A percentile compares a stretch with the other conserved stretches of the same genome.
Conservation (phyloP, 2,888 invertebrate genomes). For the Augochlorella aurata region DNA sequence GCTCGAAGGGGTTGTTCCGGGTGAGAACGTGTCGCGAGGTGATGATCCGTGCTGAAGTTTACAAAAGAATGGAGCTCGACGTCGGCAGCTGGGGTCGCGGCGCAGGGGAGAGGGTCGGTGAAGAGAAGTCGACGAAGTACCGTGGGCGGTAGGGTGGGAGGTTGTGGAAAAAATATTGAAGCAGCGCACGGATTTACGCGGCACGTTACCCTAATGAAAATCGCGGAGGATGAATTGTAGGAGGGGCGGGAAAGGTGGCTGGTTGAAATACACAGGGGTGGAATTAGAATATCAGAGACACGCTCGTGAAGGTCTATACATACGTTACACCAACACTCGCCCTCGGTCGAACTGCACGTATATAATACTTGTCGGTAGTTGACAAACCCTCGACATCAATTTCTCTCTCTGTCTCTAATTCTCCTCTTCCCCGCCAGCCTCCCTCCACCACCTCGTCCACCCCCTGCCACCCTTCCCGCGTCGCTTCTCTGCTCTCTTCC, state of each 20-base stretch:
- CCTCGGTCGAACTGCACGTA: slow-evolving; percentile 61
- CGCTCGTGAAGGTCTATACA: slow-evolving; percentile 56
- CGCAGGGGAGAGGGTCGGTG: too few species aligned
- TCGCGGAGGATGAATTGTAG: slow-evolving; percentile 68
- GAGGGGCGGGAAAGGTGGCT: slow-evolving; percentile 42
- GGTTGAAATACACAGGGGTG: slow-evolving; percentile 66
- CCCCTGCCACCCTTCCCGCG: slow-evolving; percentile 39
- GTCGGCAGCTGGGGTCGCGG: not conserved
- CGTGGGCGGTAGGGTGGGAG: not conserved
- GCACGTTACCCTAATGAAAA: slow-evolving; percentile 78
- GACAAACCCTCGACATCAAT: slow-evolving; percentile 80
- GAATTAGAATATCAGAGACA: slow-evolving; percentile 75
- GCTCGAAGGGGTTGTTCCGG: slow-evolving; percentile 21
- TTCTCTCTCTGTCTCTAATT: slow-evolving; percentile 71
- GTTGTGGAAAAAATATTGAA: slow-evolving; percentile 46
- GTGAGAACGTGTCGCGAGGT: slow-evolving; percentile 57
- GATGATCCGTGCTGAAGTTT: slow-evolving; percentile 66
- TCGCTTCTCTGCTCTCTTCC: slow-evolving; percentile 37
- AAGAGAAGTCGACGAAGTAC: not conserved
- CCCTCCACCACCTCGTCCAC: slow-evolving; percentile 32
- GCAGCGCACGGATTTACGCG: slow-evolving; percentile 71
- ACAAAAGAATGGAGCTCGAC: slow-evolving; percentile 36
- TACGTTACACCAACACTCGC: slow-evolving; percentile 55
- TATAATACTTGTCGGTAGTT: slow-evolving; percentile 78
- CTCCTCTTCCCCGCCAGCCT: slow-evolving; percentile 24